Evolutionary conservation across 2,888 invertebrate genomes (phyloP).

Genomic region (Nezara viridula): DNA sequence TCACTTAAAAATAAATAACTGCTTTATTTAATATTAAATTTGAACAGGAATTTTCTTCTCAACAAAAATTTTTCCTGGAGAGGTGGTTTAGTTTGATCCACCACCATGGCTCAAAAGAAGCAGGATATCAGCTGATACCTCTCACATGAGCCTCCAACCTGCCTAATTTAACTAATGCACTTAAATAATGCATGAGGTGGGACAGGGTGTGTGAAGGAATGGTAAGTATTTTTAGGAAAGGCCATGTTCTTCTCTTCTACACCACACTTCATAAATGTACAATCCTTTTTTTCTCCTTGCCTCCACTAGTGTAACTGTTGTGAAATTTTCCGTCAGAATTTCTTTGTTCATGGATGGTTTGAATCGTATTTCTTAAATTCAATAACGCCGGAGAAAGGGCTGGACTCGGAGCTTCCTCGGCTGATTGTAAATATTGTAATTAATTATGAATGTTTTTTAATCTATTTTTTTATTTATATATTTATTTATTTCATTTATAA

Average conservation of each 20-base stretch:
- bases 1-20: too few species aligned
- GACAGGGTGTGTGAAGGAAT: constrained; percentile 31
- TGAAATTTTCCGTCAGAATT: neutral
- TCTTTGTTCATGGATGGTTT: neutral
- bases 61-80: neutral
- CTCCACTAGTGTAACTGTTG: neutral
- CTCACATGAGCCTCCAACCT: neutral
- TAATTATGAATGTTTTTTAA: too few species aligned
- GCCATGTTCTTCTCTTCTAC: neutral
- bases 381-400: too few species aligned
- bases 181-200: constrained; percentile 19
- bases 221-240: constrained; percentile 30
- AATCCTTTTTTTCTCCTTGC: neutral
- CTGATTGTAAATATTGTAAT: too few species aligned
- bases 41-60: too few species aligned
- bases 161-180: constrained; percentile 30
- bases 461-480: too few species aligned
- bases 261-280: neutral
- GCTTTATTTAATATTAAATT: too few species aligned
- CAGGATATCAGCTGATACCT: neutral
- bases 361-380: too few species aligned
- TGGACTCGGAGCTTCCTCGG: too few species aligned
- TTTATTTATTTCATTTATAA: too few species aligned
- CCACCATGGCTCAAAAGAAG: neutral
- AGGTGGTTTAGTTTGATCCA: too few species aligned